A percentile compares a stretch with the other conserved stretches of the same genome.
Evolutionary conservation across 2,797 vertebrate species (phyloP).

Genomic region (Cheirogaleus major): DNA sequence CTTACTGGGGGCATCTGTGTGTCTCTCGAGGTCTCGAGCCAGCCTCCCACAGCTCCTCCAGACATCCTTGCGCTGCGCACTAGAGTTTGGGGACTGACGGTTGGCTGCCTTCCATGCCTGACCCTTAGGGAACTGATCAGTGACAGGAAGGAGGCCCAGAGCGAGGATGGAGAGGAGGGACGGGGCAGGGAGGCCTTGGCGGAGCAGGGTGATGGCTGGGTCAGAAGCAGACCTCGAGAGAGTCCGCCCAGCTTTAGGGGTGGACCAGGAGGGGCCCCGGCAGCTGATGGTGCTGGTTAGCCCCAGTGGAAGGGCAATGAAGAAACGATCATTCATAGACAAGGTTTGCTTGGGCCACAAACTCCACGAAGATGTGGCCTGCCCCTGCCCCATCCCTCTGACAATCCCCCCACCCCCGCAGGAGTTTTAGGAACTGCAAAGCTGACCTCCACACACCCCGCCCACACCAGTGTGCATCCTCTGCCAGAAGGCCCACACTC

Average conservation of each 20-base stretch:
- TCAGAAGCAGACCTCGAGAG: not conserved
- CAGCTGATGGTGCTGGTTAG: no score
- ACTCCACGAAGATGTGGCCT: fast-evolving
- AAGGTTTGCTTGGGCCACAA: not conserved
- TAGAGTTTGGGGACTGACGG: not conserved
- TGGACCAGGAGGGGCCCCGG: not conserved
- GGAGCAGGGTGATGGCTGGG: not conserved
- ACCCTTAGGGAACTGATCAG: not conserved
- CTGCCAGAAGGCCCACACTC: fast-evolving
- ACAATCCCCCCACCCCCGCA: fast-evolving
- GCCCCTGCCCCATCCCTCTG: no score
- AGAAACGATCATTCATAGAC: fast-evolving
- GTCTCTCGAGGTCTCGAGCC: not conserved
- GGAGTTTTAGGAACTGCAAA: not conserved
- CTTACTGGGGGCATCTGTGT: not conserved
- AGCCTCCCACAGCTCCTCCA: not conserved
- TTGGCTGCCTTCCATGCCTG: not conserved
- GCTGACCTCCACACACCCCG: fast-evolving
- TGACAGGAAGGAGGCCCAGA: not conserved
- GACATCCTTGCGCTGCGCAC: not conserved
- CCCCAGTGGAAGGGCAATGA: fast-evolving
- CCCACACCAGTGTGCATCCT: fast-evolving
- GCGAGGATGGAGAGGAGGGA: not conserved
- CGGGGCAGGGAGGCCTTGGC: not conserved
- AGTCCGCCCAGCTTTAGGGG: not conserved